These are phyloP conservation scores for Lasioglossum marginatum DNA, from an alignment of 2,888 invertebrate species.

Conservation along the genomic window DNA sequence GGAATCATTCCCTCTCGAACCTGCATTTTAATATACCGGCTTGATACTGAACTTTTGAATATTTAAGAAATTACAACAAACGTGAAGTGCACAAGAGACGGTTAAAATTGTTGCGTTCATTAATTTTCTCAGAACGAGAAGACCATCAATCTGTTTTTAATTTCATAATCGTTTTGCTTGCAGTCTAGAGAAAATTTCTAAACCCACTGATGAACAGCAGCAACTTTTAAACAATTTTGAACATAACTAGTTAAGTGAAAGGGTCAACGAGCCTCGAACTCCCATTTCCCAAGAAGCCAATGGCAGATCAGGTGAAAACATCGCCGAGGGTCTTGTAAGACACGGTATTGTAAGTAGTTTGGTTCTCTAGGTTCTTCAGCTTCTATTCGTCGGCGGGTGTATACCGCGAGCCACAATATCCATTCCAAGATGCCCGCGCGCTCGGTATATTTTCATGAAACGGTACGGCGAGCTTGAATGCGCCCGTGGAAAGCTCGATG, in stretches of 20 bases:
- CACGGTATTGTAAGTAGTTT: neutral
- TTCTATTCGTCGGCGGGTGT: neutral
- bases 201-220: neutral
- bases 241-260: neutral
- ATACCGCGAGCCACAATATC: constrained; percentile 19
- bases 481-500: constrained; percentile 20
- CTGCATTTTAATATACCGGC: neutral
- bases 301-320: neutral
- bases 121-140: neutral
- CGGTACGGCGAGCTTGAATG: neutral
- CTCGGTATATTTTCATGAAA: constrained; percentile 29
- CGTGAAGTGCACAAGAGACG: neutral
- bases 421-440: constrained; percentile 17
- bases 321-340: neutral
- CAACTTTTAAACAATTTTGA: no score
- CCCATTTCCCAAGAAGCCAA: neutral
- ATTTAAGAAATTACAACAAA: neutral
- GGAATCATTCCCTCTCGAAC: constrained; percentile 3
- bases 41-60: neutral
- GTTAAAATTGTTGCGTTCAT: neutral
- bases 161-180: neutral
- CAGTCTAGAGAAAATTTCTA: neutral
- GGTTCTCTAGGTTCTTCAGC: neutral
- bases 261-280: neutral
- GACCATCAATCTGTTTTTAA: neutral